Base-by-base conservation (phyloP, 2,797 vertebrate genomes). In the Sebastes umbrosus region DNA sequence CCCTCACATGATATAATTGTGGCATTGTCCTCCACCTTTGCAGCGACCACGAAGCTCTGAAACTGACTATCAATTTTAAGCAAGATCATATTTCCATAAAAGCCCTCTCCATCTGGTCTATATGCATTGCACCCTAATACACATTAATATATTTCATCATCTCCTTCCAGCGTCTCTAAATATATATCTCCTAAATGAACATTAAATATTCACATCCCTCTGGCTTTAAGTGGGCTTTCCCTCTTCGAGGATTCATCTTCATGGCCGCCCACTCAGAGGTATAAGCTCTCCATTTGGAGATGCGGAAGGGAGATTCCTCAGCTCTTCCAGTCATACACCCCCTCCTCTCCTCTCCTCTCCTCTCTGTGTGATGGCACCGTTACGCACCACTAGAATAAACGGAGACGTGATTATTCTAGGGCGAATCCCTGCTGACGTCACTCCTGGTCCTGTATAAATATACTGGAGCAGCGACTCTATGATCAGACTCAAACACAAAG, bases 391-490 rank as follows among this genome's bases (percentile, higher is more conserved):
- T 93, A 93, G 92, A 90, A 94, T 84, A 91, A 93, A 87, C 81
- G 78, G 91, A 89, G 87, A 91, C 92, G 91, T 90, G 95, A 92
- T 84, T 93, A 16, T 92, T 95, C 90, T 73, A 84, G 90, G 94
- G 93, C 94, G 93, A 95, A 95, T 94, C 94, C 95, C 90, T 88
- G 93, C 78, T 91, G 85, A 96, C 96, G 94, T 97, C 95, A 96
- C 88, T 87, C 62, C 29, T 59, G n/a, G 73, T 67, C 46, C 31
- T 29, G 3, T 87, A 95, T 96, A 96, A 96, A 95, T 93, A 92
- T 13, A 75, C 89, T 24, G 84, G 84, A 87, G 86, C 91, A 76
- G 83, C 72, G 57, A 54, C 50, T 83, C 50, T 83, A 64, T 27
- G 32, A 71, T 25, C 84, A 84, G 85, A 87, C 87, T 83, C 75